Percentiles rank a stretch among this genome's conserved stretches.
Conservation (phyloP, 2,113 vertebrate genomes). For the Lathamus discolor region DNA sequence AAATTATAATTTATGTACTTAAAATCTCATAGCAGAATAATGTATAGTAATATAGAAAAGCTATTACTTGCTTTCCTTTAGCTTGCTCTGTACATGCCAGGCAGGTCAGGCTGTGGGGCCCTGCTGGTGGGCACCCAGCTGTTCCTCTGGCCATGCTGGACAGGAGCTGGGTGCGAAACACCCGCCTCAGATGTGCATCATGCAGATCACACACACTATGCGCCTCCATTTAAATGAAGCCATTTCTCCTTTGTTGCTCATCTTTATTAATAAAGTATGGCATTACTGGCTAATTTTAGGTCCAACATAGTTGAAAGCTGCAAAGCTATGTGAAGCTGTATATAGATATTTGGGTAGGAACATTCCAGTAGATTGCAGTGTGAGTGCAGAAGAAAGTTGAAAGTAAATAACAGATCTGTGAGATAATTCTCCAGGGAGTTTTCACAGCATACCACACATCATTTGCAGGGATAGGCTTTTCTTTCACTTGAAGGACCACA, state of each 20-base stretch:
- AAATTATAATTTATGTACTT: background rate
- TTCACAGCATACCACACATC: conserved; percentile 42
- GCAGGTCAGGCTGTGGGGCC: background rate
- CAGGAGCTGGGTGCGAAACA: background rate
- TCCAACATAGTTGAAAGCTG: background rate
- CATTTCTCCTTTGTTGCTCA: conserved; percentile 23
- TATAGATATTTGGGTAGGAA: conserved; percentile 21
- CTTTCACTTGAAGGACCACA: conserved; percentile 37
- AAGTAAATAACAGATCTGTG: conserved; percentile 54
- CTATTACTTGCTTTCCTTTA: background rate
- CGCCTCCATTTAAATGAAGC: background rate
- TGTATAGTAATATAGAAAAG: background rate
- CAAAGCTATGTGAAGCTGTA: background rate
- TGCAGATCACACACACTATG: background rate
- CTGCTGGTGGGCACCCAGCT: background rate
- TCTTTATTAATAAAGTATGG: conserved; percentile 15
- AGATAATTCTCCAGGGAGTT: conserved; percentile 46
- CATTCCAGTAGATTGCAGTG: background rate
- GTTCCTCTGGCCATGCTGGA: background rate
- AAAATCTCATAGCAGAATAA: background rate
- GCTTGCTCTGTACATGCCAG: background rate
- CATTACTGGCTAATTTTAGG: conserved; percentile 46
- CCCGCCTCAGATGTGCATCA: background rate
- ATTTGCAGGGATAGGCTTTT: conserved; percentile 41
- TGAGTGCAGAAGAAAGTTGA: conserved; percentile 38